These are phyloP conservation scores for Sporophila hypoxantha DNA, from an alignment of 2,113 vertebrate species.

Conservation along the genomic window DNA sequence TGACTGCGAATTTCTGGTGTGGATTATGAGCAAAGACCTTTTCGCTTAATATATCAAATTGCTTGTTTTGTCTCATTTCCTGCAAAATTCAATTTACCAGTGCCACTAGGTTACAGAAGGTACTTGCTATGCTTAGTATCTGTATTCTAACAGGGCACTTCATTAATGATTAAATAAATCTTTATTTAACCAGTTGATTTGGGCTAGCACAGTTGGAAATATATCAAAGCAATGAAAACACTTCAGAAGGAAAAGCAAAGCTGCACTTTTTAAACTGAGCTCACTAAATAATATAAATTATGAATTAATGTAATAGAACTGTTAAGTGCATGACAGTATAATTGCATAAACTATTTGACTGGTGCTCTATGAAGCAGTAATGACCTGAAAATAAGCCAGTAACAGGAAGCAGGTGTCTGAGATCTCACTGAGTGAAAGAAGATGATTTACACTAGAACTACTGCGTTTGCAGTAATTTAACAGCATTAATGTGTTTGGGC, in stretches of 20 bases:
- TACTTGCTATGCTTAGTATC: slow-evolving; percentile 21
- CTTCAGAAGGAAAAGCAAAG: slow-evolving; percentile 66
- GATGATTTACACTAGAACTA: slow-evolving; percentile 70
- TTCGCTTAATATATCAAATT: background rate
- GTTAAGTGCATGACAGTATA: slow-evolving; percentile 61
- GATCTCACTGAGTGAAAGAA: slow-evolving; percentile 72
- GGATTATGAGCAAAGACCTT: background rate
- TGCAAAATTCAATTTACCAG: slow-evolving; percentile 7
- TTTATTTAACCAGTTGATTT: slow-evolving; percentile 69
- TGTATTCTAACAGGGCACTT: slow-evolving; percentile 42
- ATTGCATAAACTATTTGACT: slow-evolving; percentile 73
- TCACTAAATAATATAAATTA: slow-evolving; percentile 79
- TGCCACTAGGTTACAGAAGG: slow-evolving; percentile 10
- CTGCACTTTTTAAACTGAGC: slow-evolving; percentile 69
- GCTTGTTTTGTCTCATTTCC: background rate
- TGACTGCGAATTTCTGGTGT: background rate
- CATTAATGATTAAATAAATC: slow-evolving; percentile 67
- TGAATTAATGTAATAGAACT: slow-evolving; percentile 76
- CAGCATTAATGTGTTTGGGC: slow-evolving; percentile 69
- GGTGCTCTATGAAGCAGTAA: slow-evolving; percentile 74
- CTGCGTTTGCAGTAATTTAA: slow-evolving; percentile 65
- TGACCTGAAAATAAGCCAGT: slow-evolving; percentile 80
- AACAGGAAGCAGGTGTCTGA: slow-evolving; percentile 75
- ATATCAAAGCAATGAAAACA: slow-evolving; percentile 61
- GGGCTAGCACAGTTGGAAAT: slow-evolving; percentile 66